Base-by-base conservation (phyloP, 2,797 vertebrate genomes). In the Tangara arthus region DNA sequence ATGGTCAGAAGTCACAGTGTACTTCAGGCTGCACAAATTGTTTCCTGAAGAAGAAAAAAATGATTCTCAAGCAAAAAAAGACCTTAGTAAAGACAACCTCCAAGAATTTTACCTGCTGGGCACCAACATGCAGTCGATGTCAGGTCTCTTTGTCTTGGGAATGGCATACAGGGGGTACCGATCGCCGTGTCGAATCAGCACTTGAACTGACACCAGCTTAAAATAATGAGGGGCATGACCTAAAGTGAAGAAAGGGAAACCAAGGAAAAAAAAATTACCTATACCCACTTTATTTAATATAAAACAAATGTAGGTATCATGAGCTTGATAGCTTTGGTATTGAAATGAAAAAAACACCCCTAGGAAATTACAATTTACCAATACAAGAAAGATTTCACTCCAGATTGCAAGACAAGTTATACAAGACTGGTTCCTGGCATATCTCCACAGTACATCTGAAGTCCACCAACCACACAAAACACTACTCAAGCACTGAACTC, bases 111-210 rank as follows among this genome's bases (percentile, higher is more conserved):
- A 99, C 99, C 98, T 99, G 98, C 93, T 97, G 65, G 97, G 94
- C 75, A 98, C 98, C 97, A 99, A 92, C 30, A 98, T 98, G 97
- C 99, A 99, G 98, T 99, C 98, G 26, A 99, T 99, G 88, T 98
- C 96, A 9, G 99, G 99, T 37, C 98, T 98, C 95, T 98, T 99
- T 88, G 99, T 99, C 97, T 98, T 99, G 77, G 99, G 99, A 96
- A 99, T 99, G 95, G 98, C 97, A 93, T 99, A 99, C 1, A 99
- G 98, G 0, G 99, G 99, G 82, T 99, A 99, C 69, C 99, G 98
- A 96, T 99, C 99, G 0, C 99, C 99, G 15, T 99, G 99, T 44
- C 99, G 99, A 97, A 99, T 99, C 98, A 99, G 98, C 97, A 99
- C 98, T 22, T 99, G 99, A 68, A 99, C 99, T 0, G 99, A 99